phyloP scores from a whole-genome alignment of 2,797 vertebrate genomes.

The Hydrolagus colliei region DNA sequence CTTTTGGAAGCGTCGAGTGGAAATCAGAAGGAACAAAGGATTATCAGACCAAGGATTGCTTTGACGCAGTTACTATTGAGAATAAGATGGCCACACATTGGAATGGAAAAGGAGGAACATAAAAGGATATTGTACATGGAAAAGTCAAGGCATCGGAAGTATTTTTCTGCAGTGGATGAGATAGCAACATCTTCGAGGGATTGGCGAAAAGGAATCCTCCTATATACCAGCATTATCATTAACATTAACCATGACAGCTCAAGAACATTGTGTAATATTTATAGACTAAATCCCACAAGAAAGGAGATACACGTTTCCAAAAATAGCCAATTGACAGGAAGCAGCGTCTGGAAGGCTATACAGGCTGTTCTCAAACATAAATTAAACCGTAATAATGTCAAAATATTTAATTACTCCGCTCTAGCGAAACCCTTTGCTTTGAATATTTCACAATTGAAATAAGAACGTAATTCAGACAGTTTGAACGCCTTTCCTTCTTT shows the following conservation, averaged over 20 bases:
- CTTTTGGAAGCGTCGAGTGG: too few relatives aligned
- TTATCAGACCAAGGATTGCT: too few relatives aligned
- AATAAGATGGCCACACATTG: too few relatives aligned
- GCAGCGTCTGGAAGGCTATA: neutral
- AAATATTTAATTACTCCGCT: neutral
- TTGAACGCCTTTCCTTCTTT: neutral
- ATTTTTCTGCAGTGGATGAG: neutral
- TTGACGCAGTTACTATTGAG: too few relatives aligned
- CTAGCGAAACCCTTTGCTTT: neutral
- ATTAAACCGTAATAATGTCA: neutral
- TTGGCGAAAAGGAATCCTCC: neutral
- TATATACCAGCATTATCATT: neutral
- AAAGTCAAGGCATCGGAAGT: neutral
- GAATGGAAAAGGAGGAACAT: neutral
- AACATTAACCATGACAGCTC: neutral
- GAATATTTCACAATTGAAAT: too few relatives aligned
- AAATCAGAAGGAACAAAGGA: too few relatives aligned
- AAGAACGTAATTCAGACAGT: neutral
- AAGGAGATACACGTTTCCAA: neutral
- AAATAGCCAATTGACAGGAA: neutral
- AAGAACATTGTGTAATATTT: neutral
- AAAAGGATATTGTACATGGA: neutral
- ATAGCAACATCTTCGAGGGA: neutral
- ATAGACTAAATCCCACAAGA: constrained; percentile 5
- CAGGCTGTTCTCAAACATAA: neutral